A percentile compares a stretch with the other conserved stretches of the same genome.
These are phyloP conservation scores for Arenaria interpres DNA, from an alignment of 2,113 vertebrate species.

Conservation along the genomic window DNA sequence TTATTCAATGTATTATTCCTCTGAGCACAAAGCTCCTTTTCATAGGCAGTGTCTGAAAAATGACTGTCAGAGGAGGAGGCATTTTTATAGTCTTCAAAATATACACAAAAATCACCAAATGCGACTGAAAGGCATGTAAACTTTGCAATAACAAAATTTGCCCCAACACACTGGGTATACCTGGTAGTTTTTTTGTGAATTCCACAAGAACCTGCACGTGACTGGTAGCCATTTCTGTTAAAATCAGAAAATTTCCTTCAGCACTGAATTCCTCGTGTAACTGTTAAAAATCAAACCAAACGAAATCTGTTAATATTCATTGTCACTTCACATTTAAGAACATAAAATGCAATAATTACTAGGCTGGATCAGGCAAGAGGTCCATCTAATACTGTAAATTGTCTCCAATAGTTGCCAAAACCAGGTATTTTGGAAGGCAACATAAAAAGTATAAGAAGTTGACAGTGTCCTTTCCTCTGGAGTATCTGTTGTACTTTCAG, in stretches of 20 bases:
- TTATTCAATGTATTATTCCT: neutral
- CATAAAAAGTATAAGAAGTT: neutral
- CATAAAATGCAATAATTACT: neutral
- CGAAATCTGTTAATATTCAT: neutral
- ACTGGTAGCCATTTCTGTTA: slow-evolving; percentile 97
- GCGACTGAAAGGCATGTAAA: neutral
- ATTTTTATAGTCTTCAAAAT: neutral
- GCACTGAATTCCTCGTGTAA: slow-evolving; percentile 91
- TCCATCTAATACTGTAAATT: neutral
- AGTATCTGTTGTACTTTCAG: neutral
- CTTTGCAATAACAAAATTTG: neutral
- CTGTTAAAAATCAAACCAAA: slow-evolving; percentile 72
- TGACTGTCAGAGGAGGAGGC: neutral
- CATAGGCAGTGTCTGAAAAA: neutral
- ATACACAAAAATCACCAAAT: neutral
- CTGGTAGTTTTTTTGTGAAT: slow-evolving; percentile 98
- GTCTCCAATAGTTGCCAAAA: neutral
- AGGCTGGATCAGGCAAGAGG: neutral
- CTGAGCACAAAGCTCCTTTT: neutral
- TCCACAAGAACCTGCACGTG: slow-evolving; percentile 97
- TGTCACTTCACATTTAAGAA: neutral
- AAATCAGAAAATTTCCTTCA: slow-evolving; percentile 94
- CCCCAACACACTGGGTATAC: slow-evolving; percentile 52
- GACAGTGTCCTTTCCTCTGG: neutral
- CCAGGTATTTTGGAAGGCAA: neutral